phyloP scores from a whole-genome alignment of 2,888 invertebrate genomes.

The Gymnocheta viridis region DNA sequence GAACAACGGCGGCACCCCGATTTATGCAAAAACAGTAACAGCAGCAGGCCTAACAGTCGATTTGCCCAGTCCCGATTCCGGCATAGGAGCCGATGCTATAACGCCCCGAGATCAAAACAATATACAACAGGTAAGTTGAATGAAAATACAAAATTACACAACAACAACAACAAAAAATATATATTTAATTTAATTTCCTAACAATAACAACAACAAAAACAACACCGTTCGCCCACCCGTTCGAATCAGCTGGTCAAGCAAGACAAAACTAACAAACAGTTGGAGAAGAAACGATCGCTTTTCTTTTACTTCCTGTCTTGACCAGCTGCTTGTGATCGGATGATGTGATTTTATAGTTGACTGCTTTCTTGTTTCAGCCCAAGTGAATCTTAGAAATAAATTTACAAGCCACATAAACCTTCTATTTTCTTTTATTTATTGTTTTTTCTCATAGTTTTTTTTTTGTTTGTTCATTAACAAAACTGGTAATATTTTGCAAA shows the following conservation, averaged over 20 bases:
- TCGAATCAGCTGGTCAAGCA: not conserved
- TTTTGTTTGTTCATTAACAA: constrained; percentile 54
- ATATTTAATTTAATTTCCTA: constrained; percentile 18
- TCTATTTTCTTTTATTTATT: constrained; percentile 7
- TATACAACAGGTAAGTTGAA: constrained; percentile 91
- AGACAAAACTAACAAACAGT: not conserved
- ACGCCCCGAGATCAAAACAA: constrained; percentile 95
- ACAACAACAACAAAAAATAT: not conserved
- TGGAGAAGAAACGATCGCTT: not conserved
- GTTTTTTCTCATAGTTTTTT: no score
- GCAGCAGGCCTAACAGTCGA: constrained; percentile 94
- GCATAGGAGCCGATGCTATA: constrained; percentile 96
- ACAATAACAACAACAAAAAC: not conserved
- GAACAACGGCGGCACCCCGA: constrained; percentile 76
- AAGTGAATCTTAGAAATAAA: constrained; percentile 10
- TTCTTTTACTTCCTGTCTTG: constrained; percentile 1
- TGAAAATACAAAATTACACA: constrained; percentile 12
- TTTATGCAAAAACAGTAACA: constrained; percentile 83
- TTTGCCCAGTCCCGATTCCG: constrained; percentile 97
- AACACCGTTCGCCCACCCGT: not conserved
- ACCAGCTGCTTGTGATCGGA: not conserved
- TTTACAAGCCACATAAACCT: not conserved
- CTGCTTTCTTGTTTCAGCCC: constrained; percentile 53
- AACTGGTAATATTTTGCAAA: constrained; percentile 54
- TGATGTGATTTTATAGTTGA: constrained; percentile 37